Evolutionary conservation across 2,113 vertebrate genomes (phyloP).

Genomic region (Nyctibius bracteatus): DNA sequence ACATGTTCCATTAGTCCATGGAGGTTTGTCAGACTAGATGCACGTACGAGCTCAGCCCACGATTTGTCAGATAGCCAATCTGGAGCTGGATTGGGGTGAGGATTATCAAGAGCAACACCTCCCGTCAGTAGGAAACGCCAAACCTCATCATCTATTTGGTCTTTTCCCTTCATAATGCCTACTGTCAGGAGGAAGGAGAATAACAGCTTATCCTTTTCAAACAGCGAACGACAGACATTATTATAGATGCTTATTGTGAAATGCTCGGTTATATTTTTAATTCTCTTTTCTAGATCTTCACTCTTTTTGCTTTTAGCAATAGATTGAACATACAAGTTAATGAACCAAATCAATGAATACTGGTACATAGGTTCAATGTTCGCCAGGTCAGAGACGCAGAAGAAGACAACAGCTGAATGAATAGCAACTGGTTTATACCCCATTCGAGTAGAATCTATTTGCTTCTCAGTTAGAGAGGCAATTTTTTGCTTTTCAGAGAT

Average conservation of each 20-base stretch:
- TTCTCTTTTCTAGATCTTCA: conserved; percentile 74
- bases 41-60: conserved; percentile 87
- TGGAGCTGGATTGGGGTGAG: conserved; percentile 82
- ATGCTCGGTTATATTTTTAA: conserved; percentile 77
- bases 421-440: conserved; percentile 90
- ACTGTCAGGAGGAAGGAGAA: conserved; percentile 90
- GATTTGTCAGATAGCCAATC: conserved; percentile 89
- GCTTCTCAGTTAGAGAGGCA: conserved; percentile 82
- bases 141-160: conserved; percentile 72
- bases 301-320: conserved; percentile 81
- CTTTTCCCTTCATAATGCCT: conserved; percentile 85
- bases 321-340: conserved; percentile 84
- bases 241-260: conserved; percentile 89
- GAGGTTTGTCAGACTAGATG: conserved; percentile 77
- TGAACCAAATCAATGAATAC: conserved; percentile 91
- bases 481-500: conserved; percentile 90
- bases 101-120: conserved; percentile 88
- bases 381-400: conserved; percentile 90
- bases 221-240: conserved; percentile 89
- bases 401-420: conserved; percentile 88
- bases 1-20: conserved; percentile 78
- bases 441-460: conserved; percentile 88
- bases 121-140: conserved; percentile 91
- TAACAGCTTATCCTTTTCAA: conserved; percentile 92
- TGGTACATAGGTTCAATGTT: conserved; percentile 96